Percentiles rank a stretch among this genome's conserved stretches.
phyloP scores from a whole-genome alignment of 2,113 vertebrate genomes.

The Elephas maximus region DNA sequence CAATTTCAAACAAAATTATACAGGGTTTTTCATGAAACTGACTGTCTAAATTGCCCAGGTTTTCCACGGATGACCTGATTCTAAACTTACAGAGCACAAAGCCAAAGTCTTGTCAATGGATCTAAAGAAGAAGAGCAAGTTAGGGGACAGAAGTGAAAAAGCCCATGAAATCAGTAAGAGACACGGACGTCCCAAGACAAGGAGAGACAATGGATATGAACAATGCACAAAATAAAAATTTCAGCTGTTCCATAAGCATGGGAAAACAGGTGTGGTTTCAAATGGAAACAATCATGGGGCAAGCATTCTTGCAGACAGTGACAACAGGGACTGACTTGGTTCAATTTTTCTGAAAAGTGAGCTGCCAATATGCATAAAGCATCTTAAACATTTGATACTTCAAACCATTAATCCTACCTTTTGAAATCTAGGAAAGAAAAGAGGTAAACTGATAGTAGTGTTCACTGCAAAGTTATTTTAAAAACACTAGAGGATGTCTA shows the following conservation, averaged over 20 bases:
- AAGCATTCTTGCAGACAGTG: not conserved
- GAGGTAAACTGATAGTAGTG: not conserved
- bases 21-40: not conserved
- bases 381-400: not conserved
- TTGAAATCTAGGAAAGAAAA: not conserved
- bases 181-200: not conserved
- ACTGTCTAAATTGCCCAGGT: not conserved
- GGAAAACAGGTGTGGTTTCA: not conserved
- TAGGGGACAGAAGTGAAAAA: not conserved
- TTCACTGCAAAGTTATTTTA: conserved; percentile 2
- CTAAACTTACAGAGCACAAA: not conserved
- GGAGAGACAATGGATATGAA: not conserved
- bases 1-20: not conserved
- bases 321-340: not conserved
- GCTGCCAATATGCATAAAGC: not conserved
- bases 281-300: not conserved
- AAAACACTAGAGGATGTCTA: not conserved
- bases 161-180: not conserved
- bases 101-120: not conserved
- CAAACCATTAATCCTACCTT: not conserved
- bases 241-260: not conserved
- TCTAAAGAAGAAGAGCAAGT: not conserved
- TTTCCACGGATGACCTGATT: not conserved
- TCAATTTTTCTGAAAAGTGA: not conserved
- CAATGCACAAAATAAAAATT: not conserved